Conservation (phyloP, 1,140 invertebrate genomes). For the Plutomurus gul region DNA sequence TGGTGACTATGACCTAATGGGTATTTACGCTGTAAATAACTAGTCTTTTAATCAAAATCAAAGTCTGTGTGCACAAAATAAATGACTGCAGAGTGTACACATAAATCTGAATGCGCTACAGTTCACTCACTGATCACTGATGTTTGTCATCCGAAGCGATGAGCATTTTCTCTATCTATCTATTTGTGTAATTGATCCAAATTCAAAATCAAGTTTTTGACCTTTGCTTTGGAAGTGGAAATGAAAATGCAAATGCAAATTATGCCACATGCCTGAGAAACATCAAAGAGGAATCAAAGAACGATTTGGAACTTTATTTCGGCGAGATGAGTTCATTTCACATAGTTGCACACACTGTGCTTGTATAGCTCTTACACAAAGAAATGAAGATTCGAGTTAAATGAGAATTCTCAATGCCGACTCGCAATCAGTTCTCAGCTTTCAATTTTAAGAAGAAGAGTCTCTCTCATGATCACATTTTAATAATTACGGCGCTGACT, state of each 20-base stretch:
- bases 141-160: no score
- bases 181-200: neutral
- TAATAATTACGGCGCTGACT: slow-evolving; percentile 8
- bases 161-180: no score
- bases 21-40: slow-evolving; percentile 1
- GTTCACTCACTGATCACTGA: no score
- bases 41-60: neutral
- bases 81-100: no score
- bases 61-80: neutral
- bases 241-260: slow-evolving; percentile 18
- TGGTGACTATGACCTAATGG: slow-evolving; percentile 22
- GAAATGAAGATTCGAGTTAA: neutral
- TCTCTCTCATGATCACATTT: neutral
- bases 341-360: neutral
- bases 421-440: slow-evolving; percentile 9
- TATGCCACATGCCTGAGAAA: neutral
- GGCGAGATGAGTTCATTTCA: slow-evolving; percentile 6
- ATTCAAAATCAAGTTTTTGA: neutral
- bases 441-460: neutral
- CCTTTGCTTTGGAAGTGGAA: neutral
- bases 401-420: neutral
- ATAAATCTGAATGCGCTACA: no score
- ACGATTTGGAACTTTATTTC: slow-evolving; percentile 3
- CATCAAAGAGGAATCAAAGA: neutral
- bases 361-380: neutral